Percentiles rank a stretch among this genome's conserved stretches.
phyloP scores from a whole-genome alignment of 2,797 vertebrate species.

The Limnodromus scolopaceus region DNA sequence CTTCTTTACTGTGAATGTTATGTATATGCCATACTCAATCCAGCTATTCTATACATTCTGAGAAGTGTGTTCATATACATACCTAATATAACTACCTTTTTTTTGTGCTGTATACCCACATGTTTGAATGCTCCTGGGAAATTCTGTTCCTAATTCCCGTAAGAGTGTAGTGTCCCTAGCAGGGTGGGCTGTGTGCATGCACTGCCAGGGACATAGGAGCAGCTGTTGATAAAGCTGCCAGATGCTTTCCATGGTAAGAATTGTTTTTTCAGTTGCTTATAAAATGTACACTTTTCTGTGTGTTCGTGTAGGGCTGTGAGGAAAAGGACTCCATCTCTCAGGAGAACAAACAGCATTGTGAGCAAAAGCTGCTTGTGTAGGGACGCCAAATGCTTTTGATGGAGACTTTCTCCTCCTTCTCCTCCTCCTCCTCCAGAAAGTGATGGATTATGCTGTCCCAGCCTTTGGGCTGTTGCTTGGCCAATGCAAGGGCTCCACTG shows the following conservation, averaged over 20 bases:
- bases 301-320: background rate
- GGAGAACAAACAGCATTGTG: background rate
- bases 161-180: background rate
- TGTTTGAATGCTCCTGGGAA: background rate
- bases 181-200: background rate
- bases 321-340: background rate
- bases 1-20: background rate
- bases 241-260: background rate
- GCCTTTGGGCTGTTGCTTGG: background rate
- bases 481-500: background rate
- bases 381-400: background rate
- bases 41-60: background rate
- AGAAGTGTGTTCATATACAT: background rate
- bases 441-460: background rate
- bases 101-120: background rate
- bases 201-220: background rate
- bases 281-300: background rate
- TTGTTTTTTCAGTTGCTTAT: background rate
- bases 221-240: background rate
- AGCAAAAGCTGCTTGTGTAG: background rate
- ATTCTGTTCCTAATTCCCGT: background rate
- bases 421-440: background rate
- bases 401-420: background rate
- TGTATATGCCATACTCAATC: background rate
- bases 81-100: background rate